Conservation (phyloP, 1,140 invertebrate species). For the Hirudo medicinalis region DNA sequence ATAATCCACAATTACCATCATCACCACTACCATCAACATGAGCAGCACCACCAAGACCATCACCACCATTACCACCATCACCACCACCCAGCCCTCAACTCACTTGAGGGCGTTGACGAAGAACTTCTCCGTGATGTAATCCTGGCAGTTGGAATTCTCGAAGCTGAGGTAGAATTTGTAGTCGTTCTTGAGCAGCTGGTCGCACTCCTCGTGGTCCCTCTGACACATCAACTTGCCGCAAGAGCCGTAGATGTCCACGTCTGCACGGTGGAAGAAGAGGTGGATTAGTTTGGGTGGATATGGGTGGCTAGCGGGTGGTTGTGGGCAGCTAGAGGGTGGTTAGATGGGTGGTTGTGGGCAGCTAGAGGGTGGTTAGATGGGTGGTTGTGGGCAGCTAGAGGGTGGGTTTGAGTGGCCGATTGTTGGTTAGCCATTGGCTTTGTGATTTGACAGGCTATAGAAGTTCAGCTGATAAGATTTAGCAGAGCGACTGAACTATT, state of each 20-base stretch:
- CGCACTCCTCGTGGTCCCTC: conserved; percentile 55
- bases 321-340: too few species aligned
- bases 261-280: neutral
- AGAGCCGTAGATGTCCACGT: conserved; percentile 18
- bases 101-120: conserved; percentile 30
- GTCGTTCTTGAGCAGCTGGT: conserved; percentile 70
- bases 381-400: too few species aligned
- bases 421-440: too few species aligned
- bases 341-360: neutral
- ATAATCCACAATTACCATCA: too few species aligned
- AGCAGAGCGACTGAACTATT: too few species aligned
- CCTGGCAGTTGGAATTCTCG: conserved; percentile 36
- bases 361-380: neutral
- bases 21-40: neutral
- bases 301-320: neutral
- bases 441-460: too few species aligned
- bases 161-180: conserved; percentile 70
- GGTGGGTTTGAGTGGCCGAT: too few species aligned
- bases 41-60: neutral
- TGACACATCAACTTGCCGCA: conserved; percentile 3
- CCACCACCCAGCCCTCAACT: neutral
- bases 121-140: conserved; percentile 40
- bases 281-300: neutral
- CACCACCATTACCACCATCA: neutral
- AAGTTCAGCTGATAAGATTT: too few species aligned